Conservation (phyloP, 2,797 vertebrate genomes). For the Nasua narica region DNA sequence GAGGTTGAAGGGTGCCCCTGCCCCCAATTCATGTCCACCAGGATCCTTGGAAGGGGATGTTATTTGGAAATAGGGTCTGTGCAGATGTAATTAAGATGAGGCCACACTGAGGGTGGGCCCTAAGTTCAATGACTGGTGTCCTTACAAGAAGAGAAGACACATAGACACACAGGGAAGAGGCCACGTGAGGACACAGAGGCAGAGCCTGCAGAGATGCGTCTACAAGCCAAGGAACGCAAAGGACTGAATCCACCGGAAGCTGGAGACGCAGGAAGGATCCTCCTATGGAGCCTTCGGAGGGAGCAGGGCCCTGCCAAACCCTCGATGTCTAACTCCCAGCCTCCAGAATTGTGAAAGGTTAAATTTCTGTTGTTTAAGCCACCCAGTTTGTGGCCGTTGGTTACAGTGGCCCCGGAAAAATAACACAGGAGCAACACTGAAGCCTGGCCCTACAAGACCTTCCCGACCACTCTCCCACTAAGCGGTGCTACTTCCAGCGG, state of each 20-base stretch:
- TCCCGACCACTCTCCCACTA: background rate
- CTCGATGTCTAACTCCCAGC: background rate
- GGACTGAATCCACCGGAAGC: background rate
- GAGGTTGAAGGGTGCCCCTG: background rate
- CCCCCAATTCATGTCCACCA: background rate
- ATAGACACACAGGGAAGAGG: background rate
- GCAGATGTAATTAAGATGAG: conserved; percentile 11
- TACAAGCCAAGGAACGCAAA: background rate
- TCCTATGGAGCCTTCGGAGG: background rate
- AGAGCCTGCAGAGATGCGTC: background rate
- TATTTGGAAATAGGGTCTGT: background rate
- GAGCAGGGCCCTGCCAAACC: background rate
- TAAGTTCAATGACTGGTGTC: background rate
- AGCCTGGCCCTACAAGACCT: background rate
- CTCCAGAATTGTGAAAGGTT: background rate
- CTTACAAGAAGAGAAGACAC: background rate
- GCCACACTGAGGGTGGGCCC: background rate
- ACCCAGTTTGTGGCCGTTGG: background rate
- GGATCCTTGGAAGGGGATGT: background rate
- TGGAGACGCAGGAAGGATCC: background rate
- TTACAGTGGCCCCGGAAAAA: background rate
- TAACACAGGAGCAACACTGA: background rate
- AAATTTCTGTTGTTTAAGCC: background rate
- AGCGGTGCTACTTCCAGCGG: background rate
- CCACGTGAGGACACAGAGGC: background rate